A percentile compares a stretch with the other conserved stretches of the same genome.
Evolutionary conservation across 2,888 invertebrate genomes (phyloP).

Genomic region (Thumatha senex): DNA sequence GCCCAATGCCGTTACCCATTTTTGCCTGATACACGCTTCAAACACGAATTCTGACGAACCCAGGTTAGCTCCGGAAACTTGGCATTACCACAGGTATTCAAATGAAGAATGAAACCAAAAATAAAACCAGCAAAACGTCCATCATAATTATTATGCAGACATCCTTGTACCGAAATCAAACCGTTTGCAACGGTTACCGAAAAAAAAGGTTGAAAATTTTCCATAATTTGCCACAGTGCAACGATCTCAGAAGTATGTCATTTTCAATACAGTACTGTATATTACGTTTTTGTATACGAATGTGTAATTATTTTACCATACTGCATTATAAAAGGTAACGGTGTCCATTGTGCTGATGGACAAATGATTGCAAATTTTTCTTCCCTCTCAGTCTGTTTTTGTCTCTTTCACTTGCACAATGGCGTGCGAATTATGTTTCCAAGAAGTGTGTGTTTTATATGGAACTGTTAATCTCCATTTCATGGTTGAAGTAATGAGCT

Average conservation of each 20-base stretch:
- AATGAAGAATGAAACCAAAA: background rate
- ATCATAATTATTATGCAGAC: background rate
- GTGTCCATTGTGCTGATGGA: conserved; percentile 73
- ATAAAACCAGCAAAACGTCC: background rate
- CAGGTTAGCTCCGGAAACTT: background rate
- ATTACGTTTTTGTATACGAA: conserved; percentile 55
- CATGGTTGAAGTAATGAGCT: conserved; percentile 1
- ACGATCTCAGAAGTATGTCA: conserved; percentile 39
- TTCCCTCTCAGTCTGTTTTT: conserved; percentile 36
- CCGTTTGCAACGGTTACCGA: conserved; percentile 17
- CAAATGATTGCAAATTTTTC: conserved; percentile 72
- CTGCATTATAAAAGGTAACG: conserved; percentile 68
- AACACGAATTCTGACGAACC: too few relatives aligned
- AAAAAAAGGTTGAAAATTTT: conserved; percentile 14
- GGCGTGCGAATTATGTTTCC: conserved; percentile 37
- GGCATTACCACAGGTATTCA: background rate
- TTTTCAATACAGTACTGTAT: conserved; percentile 40
- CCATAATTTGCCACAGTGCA: conserved; percentile 33
- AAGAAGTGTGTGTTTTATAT: conserved; percentile 29
- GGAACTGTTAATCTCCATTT: conserved; percentile 16
- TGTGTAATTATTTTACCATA: conserved; percentile 74
- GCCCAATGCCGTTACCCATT: background rate
- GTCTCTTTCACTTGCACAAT: conserved; percentile 15
- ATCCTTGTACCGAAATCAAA: conserved; percentile 18
- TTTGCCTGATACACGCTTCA: too few relatives aligned